Evolutionary conservation across 2,888 invertebrate genomes (phyloP).

Genomic region (Pomacea canaliculata): DNA sequence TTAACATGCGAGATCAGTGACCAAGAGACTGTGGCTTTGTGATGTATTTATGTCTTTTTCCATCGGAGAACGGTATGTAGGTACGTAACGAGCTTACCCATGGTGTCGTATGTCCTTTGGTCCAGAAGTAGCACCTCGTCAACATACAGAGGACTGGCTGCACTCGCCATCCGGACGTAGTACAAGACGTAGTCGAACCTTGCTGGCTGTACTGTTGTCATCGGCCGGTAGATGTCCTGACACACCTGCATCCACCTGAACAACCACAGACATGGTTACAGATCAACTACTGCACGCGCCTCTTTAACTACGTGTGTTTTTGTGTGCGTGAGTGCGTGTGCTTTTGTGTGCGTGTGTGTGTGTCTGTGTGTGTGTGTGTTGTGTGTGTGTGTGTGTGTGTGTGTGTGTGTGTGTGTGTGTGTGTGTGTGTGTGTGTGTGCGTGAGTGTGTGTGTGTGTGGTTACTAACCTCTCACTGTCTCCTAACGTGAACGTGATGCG

Average conservation of each 20-base stretch:
- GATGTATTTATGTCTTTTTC: too few species aligned
- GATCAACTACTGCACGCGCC: not conserved
- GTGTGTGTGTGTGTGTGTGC: too few species aligned
- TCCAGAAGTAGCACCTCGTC: not conserved
- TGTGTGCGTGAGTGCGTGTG: too few species aligned
- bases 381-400: too few species aligned
- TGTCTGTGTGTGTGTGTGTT: too few species aligned
- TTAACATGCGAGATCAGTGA: too few species aligned
- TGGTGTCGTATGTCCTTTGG: not conserved
- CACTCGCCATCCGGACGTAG: not conserved
- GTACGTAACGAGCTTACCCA: not conserved
- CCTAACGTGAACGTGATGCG: not conserved
- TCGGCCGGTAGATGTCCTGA: conserved; percentile 22
- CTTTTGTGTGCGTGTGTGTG: too few species aligned
- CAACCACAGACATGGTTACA: not conserved
- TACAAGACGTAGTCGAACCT: not conserved
- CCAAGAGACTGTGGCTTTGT: too few species aligned
- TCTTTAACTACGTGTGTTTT: too few species aligned
- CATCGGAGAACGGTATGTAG: not conserved
- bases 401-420: too few species aligned
- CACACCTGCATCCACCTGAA: conserved; percentile 25
- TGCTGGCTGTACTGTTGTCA: conserved; percentile 4
- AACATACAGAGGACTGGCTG: not conserved
- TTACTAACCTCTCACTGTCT: too few species aligned
- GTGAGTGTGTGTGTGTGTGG: too few species aligned